Evolutionary conservation across 1,140 invertebrate species (phyloP).

Genomic region (Anadara kagoshimensis): DNA sequence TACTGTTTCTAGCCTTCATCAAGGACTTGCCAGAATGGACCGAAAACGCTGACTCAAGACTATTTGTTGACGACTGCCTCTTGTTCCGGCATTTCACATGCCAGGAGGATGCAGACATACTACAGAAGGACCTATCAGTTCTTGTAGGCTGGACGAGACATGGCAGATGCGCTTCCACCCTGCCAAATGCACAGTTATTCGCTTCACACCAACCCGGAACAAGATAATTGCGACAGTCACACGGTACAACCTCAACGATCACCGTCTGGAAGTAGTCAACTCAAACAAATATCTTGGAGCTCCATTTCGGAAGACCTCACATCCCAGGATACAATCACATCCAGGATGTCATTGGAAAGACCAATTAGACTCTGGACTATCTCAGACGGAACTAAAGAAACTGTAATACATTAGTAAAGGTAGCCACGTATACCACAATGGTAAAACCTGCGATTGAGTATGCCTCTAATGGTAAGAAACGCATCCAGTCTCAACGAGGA

Average conservation of each 20-base stretch:
- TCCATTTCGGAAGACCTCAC: neutral
- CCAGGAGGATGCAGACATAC: neutral
- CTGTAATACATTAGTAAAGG: neutral
- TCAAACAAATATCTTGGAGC: neutral
- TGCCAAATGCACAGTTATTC: neutral
- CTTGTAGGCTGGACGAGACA: neutral
- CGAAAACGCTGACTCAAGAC: neutral
- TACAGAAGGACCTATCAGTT: neutral
- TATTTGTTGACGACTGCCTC: neutral
- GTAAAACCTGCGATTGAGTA: too few relatives aligned
- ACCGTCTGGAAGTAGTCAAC: neutral
- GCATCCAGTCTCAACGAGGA: too few relatives aligned
- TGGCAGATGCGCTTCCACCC: neutral
- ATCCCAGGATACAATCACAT: neutral
- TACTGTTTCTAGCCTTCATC: constrained; percentile 2
- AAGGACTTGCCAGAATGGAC: neutral
- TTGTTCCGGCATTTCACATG: neutral
- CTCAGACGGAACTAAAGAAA: neutral
- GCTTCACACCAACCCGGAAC: neutral
- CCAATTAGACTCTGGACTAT: neutral
- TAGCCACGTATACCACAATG: too few relatives aligned
- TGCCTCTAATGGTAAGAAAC: too few relatives aligned
- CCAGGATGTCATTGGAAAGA: neutral
- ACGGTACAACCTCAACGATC: neutral
- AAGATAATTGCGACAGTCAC: neutral